Evolutionary conservation across 2,113 vertebrate species (phyloP).

Genomic region (Apteryx owenii): DNA sequence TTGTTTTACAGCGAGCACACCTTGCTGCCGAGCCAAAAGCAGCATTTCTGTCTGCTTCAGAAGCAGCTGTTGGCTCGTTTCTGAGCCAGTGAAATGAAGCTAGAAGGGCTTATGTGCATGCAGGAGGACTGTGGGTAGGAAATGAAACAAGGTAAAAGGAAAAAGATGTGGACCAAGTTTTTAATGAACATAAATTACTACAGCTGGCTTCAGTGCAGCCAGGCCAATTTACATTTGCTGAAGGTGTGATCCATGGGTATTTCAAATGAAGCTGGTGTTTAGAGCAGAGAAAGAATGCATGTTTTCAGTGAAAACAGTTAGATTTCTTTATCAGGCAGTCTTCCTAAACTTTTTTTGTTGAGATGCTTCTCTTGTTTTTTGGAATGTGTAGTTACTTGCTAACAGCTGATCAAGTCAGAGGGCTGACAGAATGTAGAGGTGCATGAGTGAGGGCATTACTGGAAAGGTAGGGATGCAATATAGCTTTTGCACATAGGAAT

Average conservation of each 20-base stretch:
- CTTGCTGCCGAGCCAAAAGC: background rate
- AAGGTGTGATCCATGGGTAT: background rate
- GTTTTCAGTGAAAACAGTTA: background rate
- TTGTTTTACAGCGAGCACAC: background rate
- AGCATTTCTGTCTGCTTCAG: background rate
- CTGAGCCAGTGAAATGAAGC: background rate
- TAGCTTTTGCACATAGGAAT: background rate
- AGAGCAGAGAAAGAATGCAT: background rate
- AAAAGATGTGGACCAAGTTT: rapidly evolving
- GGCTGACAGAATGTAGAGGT: background rate
- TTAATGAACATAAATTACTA: background rate
- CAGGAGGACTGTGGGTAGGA: background rate
- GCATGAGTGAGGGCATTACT: background rate
- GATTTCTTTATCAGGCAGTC: background rate
- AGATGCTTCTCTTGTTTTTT: background rate
- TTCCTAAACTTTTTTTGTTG: background rate
- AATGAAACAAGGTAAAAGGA: background rate
- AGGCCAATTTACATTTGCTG: background rate
- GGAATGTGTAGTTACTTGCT: background rate
- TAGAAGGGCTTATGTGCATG: background rate
- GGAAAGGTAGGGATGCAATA: background rate
- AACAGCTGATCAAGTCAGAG: rapidly evolving
- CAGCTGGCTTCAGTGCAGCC: background rate
- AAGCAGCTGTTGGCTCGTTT: background rate
- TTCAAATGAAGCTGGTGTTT: background rate